Base-by-base conservation (phyloP, 1,140 invertebrate genomes). In the Eciton burchellii region DNA sequence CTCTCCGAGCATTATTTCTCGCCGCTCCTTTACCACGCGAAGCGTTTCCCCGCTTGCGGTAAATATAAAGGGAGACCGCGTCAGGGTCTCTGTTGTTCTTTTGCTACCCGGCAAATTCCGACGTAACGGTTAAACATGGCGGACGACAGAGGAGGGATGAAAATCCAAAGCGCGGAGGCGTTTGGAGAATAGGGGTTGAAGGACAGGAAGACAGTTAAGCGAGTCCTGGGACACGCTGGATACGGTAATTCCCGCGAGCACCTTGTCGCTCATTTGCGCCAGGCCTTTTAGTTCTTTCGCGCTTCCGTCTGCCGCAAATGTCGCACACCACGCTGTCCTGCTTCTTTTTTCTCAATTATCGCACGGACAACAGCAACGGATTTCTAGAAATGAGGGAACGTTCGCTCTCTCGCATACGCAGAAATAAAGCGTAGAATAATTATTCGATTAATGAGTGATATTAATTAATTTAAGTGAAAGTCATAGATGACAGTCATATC, bases 101-200 rank as follows among this genome's bases (percentile, higher is more conserved):
- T 79, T 79, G 70, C 68, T 79, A 70, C 74, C 26, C 74, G 49
- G 63, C 35, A 57, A 79, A 79, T 79, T 79, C 63, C 74, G 70
- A n/a, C 29, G 19, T 35, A 24, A 52, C 8, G 45, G 21, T 26
- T n/a, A 8, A 26, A 62, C 59, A 1, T 11, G 14, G 60, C n/a
- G 8, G 59, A 21, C 19, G 43, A 47, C 24, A 47, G 16, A 16
- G 43, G 24, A 19, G 1, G 52, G 63, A 70, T 79, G 52, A 35
- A 79, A 79, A 79, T 79, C 74, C 63, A 16, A n/a, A 35, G 49
- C 35, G 52, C 70, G 49, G 59, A 62, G 35, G 29, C 29, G 19
- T 21, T 54, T 49, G 73, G 14, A 79, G n/a, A 54, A 12, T n/a
- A 29, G 63, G 35, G 35, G n/a, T 59, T 79, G 74, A 70, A 35